A percentile compares a stretch with the other conserved stretches of the same genome.
Evolutionary conservation across 2,113 vertebrate genomes (phyloP).

Genomic region (Notothenia rossii): DNA sequence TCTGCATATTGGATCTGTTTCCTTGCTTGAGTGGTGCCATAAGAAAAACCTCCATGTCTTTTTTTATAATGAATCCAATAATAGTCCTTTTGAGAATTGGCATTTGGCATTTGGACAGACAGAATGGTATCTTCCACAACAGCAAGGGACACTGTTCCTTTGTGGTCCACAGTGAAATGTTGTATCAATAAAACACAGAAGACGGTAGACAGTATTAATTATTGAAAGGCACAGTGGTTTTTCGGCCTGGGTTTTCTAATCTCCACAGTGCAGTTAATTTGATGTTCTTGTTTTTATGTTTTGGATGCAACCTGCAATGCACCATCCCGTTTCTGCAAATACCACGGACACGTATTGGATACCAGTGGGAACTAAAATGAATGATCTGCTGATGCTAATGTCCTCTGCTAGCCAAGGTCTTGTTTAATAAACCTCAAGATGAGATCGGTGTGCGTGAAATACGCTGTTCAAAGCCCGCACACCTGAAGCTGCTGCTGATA

Average conservation of each 20-base stretch:
- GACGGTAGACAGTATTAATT: conserved; percentile 73
- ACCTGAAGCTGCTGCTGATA: conserved; percentile 71
- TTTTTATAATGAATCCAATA: conserved; percentile 44
- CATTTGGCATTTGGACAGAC: conserved; percentile 53
- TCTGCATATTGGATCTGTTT: neutral
- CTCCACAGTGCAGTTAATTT: conserved; percentile 71
- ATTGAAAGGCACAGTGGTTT: conserved; percentile 69
- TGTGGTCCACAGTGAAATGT: conserved; percentile 68
- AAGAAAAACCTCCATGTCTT: conserved; percentile 8
- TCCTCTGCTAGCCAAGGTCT: conserved; percentile 71
- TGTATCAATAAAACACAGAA: conserved; percentile 71
- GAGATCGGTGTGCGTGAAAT: conserved; percentile 60
- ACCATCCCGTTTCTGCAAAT: conserved; percentile 54
- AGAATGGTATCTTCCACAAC: conserved; percentile 57
- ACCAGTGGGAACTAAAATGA: conserved; percentile 56
- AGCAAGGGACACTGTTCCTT: conserved; percentile 43
- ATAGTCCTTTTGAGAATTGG: conserved; percentile 46
- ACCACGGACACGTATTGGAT: conserved; percentile 30
- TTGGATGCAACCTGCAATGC: conserved; percentile 78
- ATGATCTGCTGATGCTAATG: conserved; percentile 70
- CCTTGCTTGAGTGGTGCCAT: neutral
- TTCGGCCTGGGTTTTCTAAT: conserved; percentile 61
- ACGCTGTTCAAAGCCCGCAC: conserved; percentile 67
- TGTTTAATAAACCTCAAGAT: conserved; percentile 73
- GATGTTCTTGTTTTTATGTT: conserved; percentile 71